Evolutionary conservation across 2,888 invertebrate genomes (phyloP).

Genomic region (Psylliodes chrysocephalus): DNA sequence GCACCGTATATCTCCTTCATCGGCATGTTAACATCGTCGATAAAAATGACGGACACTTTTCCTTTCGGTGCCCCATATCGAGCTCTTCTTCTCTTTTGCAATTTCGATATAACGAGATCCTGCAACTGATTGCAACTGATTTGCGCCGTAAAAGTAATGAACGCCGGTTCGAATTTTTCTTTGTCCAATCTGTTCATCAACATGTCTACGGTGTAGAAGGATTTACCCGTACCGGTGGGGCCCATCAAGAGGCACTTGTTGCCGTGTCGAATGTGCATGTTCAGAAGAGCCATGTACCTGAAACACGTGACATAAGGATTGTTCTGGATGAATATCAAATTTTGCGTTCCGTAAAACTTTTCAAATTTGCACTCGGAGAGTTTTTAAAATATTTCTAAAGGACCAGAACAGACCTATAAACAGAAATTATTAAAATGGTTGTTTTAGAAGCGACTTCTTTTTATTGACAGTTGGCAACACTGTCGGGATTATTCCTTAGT

Average conservation of each 20-base stretch:
- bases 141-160: constrained; percentile 85
- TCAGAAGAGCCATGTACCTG: constrained; percentile 78
- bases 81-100: constrained; percentile 77
- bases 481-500: no score
- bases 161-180: constrained; percentile 78
- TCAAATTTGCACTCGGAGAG: no score
- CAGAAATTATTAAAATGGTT: no score
- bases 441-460: no score
- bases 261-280: constrained; percentile 77
- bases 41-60: constrained; percentile 78
- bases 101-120: constrained; percentile 77
- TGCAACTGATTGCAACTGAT: constrained; percentile 86
- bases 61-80: constrained; percentile 81
- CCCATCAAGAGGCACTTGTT: constrained; percentile 80
- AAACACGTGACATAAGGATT: no score
- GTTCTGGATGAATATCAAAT: no score
- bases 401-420: no score
- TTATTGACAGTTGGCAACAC: no score
- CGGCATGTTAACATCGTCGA: constrained; percentile 92
- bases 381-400: no score
- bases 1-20: constrained; percentile 84
- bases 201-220: constrained; percentile 79
- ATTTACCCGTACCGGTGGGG: constrained; percentile 89
- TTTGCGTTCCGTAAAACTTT: no score
- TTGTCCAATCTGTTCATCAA: constrained; percentile 76